Evolutionary conservation across 1,140 invertebrate genomes (phyloP).

Genomic region (Wiebesia pumilae): DNA sequence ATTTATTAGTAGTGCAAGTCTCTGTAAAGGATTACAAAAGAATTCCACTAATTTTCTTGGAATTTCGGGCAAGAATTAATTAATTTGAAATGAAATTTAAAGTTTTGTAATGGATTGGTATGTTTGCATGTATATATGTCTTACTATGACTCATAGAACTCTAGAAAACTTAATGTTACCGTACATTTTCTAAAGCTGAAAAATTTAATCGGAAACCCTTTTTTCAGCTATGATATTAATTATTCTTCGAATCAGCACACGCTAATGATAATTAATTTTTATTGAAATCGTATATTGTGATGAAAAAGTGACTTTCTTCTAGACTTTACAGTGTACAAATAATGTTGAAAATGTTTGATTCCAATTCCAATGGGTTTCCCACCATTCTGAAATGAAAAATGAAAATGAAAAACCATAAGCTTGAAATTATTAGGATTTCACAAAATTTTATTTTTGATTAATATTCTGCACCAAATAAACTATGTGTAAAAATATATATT

Average conservation of each 20-base stretch:
- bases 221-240: neutral
- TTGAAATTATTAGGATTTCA: too few relatives aligned
- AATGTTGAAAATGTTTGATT: too few relatives aligned
- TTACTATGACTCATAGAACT: neutral
- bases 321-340: too few relatives aligned
- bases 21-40: neutral
- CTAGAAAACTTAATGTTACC: neutral
- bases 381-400: too few relatives aligned
- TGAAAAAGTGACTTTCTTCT: neutral
- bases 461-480: too few relatives aligned
- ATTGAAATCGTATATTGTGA: neutral
- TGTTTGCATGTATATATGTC: neutral
- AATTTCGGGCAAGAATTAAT: neutral
- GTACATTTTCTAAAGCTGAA: neutral
- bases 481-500: too few relatives aligned
- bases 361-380: too few relatives aligned
- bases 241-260: neutral
- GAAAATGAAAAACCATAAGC: too few relatives aligned
- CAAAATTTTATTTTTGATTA: too few relatives aligned
- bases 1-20: neutral
- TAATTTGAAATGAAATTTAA: neutral
- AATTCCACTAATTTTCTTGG: neutral
- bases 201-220: neutral
- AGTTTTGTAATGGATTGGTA: neutral
- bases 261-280: neutral